These are phyloP conservation scores for Popillia japonica DNA, from an alignment of 1,140 invertebrate genomes.

Conservation along the genomic window DNA sequence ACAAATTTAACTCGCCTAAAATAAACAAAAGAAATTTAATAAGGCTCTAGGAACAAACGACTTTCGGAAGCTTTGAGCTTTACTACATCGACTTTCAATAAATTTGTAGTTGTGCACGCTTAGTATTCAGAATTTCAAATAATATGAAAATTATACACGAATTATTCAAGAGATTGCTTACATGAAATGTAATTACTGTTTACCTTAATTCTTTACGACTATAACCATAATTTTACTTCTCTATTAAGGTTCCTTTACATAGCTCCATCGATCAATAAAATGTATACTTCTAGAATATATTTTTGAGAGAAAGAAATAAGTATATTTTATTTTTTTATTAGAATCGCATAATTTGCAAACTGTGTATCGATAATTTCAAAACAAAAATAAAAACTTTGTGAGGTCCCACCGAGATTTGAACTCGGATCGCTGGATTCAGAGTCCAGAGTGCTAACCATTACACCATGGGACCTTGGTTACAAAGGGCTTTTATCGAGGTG, in stretches of 20 bases:
- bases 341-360: too few species aligned
- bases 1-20: not conserved
- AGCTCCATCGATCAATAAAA: too few species aligned
- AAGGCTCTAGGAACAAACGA: not conserved
- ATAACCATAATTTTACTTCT: too few species aligned
- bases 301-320: too few species aligned
- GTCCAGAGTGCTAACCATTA: slow-evolving; percentile 60
- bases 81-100: too few species aligned
- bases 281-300: too few species aligned
- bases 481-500: not conserved
- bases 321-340: too few species aligned
- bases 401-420: slow-evolving; percentile 60
- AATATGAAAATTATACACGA: not conserved
- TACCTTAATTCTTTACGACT: too few species aligned
- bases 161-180: not conserved
- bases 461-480: slow-evolving; percentile 55
- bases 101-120: not conserved
- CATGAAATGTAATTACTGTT: too few species aligned
- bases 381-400: too few species aligned
- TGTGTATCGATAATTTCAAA: too few species aligned
- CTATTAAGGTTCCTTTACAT: too few species aligned
- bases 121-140: not conserved
- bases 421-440: slow-evolving; percentile 60
- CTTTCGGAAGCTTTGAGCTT: not conserved
- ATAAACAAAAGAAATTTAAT: not conserved